These are phyloP conservation scores for Labeo rohita DNA, from an alignment of 2,113 vertebrate genomes.

Conservation along the genomic window DNA sequence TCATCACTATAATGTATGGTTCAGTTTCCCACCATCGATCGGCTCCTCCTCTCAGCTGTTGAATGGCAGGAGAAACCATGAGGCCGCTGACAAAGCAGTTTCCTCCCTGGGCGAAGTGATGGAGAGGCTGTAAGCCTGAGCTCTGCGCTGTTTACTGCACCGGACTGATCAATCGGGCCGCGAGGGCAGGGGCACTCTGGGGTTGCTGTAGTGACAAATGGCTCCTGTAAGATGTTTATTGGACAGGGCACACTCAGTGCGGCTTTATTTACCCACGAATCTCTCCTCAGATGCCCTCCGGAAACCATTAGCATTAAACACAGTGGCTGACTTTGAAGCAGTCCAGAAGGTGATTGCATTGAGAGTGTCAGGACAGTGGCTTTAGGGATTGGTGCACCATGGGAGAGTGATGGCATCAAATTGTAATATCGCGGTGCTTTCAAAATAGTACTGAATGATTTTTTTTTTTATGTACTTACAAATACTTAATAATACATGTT, in stretches of 20 bases:
- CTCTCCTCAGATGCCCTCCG: slow-evolving; percentile 27
- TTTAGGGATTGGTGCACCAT: neutral
- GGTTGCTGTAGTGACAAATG: slow-evolving; percentile 9
- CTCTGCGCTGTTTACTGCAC: slow-evolving; percentile 11
- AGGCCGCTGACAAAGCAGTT: slow-evolving; percentile 34
- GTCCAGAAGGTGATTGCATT: slow-evolving; percentile 5
- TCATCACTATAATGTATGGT: slow-evolving; percentile 17
- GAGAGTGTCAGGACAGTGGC: neutral
- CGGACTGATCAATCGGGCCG: neutral
- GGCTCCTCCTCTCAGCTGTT: neutral
- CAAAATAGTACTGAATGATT: neutral
- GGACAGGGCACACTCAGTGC: slow-evolving; percentile 18
- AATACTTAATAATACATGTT: neutral
- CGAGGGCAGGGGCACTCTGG: neutral
- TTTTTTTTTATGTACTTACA: neutral
- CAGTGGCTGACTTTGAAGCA: slow-evolving; percentile 25
- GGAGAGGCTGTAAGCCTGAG: slow-evolving; percentile 1
- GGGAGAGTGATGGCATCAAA: neutral
- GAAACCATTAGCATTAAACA: slow-evolving; percentile 27
- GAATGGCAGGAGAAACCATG: slow-evolving; percentile 15
- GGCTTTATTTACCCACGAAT: slow-evolving; percentile 7
- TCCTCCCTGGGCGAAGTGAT: neutral
- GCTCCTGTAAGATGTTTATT: slow-evolving; percentile 26
- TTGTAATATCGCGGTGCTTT: neutral
- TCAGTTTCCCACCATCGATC: slow-evolving; percentile 17